Conservation (phyloP, 2,888 invertebrate species). For the Napeogenes sylphis region DNA sequence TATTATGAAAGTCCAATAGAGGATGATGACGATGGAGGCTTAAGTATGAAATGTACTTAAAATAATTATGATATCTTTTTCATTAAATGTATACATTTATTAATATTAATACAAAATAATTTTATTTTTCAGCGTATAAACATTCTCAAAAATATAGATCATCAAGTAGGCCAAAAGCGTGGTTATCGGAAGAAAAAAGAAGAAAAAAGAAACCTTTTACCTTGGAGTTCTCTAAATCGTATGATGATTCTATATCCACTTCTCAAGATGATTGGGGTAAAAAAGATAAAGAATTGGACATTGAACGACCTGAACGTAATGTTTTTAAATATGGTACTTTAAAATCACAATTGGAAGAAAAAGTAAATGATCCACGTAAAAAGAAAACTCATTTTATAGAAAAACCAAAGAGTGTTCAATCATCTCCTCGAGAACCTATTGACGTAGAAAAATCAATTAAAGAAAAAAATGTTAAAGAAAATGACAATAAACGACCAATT, state of each 20-base stretch:
- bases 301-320: constrained; percentile 51
- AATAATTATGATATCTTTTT: not conserved
- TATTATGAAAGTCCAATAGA: constrained; percentile 86
- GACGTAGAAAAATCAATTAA: constrained; percentile 64
- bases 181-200: constrained; percentile 84
- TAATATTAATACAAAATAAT: constrained; percentile 15
- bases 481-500: constrained; percentile 56
- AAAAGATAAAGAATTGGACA: constrained; percentile 56
- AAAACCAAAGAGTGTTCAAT: constrained; percentile 63
- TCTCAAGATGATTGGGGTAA: constrained; percentile 71
- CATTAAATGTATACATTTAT: constrained; percentile 8
- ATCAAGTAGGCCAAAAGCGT: constrained; percentile 65
- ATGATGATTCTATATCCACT: constrained; percentile 75
- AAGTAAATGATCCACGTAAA: constrained; percentile 56
- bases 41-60: constrained; percentile 52
- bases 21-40: constrained; percentile 78
- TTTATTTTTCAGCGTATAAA: constrained; percentile 59
- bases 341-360: constrained; percentile 67
- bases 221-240: constrained; percentile 82
- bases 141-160: constrained; percentile 73
- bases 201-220: constrained; percentile 86
- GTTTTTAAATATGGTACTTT: constrained; percentile 48
- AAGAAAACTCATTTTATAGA: constrained; percentile 73
- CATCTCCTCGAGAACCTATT: constrained; percentile 63
- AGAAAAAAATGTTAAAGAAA: constrained; percentile 62